Evolutionary conservation across 2,797 vertebrate genomes (phyloP), one percentile per base, ranked within the genome.

Genomic region (Podarcis lilfordi): DNA sequence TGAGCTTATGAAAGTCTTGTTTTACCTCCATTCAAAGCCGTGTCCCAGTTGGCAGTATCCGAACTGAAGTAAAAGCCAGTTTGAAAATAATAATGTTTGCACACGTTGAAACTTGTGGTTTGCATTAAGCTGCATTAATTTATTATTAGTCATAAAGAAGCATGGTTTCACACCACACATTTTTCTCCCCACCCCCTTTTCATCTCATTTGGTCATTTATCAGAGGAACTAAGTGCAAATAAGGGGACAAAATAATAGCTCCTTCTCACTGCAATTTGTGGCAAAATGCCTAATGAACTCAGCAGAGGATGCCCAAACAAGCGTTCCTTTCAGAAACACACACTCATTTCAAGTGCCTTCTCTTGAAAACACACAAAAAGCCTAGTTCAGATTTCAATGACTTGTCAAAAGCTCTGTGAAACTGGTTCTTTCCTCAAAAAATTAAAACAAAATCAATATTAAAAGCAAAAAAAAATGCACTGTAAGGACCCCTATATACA

Each of bases 321-420:
- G 91, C 68, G 40, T 37, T 40, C 32, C 89, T 91, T 94, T 85
- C 90, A 45, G 64, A 91, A 82, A 59, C 72, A 84, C 80, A 86
- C 64, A 94, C 94, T 88, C 0, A 1, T 92, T 95, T 93, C 93
- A 94, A 78, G 59, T 1, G 0, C 29, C 43, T 81, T 84, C 50
- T 79, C 91, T 93, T 64, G 71, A 88, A 86, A 86, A 84, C 85
- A 66, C 37, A 88, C 29, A 80, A 75, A 77, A 81, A 55, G 83
- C 77, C 55, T 74, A 91, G 68, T 92, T 90, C 88, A 93, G 91
- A 92, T 83, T 87, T 93, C 89, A 93, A 55, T 86, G 85, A 89
- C 66, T 90, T 86, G 85, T 80, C 29, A 66, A 85, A 92, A 95
- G 69, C 29, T 19, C 29, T 15, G 27, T 71, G 75, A 66, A 80